These are phyloP conservation scores for Drosophila niveifrons DNA, from an alignment of 2,888 invertebrate genomes.

Conservation along the genomic window DNA sequence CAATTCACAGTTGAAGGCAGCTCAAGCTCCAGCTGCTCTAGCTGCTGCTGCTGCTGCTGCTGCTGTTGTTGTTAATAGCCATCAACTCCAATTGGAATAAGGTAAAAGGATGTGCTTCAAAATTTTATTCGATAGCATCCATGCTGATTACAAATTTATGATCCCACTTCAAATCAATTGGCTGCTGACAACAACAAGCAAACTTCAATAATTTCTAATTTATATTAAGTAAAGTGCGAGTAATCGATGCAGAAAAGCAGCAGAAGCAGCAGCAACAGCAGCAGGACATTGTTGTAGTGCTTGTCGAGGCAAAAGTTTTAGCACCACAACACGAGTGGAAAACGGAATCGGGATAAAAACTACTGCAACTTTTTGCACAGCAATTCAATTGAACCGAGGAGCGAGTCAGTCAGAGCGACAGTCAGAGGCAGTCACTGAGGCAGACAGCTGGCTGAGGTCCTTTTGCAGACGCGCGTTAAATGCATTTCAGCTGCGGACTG, in stretches of 20 bases:
- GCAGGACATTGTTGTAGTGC: slow-evolving; percentile 13
- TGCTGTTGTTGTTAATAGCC: slow-evolving; percentile 40
- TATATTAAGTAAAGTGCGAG: slow-evolving; percentile 71
- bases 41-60: background rate
- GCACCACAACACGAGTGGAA: slow-evolving; percentile 25
- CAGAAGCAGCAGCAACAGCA: slow-evolving; percentile 23
- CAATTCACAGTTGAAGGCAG: slow-evolving; percentile 43
- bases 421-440: slow-evolving; percentile 13
- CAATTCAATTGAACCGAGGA: slow-evolving; percentile 72
- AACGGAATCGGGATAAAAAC: slow-evolving; percentile 16
- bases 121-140: slow-evolving; percentile 29
- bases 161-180: slow-evolving; percentile 52
- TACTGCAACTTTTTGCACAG: slow-evolving; percentile 52
- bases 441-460: slow-evolving; percentile 4
- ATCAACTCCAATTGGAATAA: slow-evolving; percentile 23
- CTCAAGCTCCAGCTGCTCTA: background rate
- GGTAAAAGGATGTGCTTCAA: slow-evolving; percentile 29
- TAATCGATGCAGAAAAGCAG: slow-evolving; percentile 56
- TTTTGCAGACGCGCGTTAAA: slow-evolving; percentile 49
- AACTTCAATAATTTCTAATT: slow-evolving; percentile 79
- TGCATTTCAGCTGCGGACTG: slow-evolving; percentile 49
- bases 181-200: slow-evolving; percentile 25
- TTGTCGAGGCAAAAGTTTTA: slow-evolving; percentile 16
- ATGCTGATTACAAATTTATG: slow-evolving; percentile 42
- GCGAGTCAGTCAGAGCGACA: background rate